Conservation (phyloP, 1,140 invertebrate genomes). For the Tetragnatha versicolor region DNA sequence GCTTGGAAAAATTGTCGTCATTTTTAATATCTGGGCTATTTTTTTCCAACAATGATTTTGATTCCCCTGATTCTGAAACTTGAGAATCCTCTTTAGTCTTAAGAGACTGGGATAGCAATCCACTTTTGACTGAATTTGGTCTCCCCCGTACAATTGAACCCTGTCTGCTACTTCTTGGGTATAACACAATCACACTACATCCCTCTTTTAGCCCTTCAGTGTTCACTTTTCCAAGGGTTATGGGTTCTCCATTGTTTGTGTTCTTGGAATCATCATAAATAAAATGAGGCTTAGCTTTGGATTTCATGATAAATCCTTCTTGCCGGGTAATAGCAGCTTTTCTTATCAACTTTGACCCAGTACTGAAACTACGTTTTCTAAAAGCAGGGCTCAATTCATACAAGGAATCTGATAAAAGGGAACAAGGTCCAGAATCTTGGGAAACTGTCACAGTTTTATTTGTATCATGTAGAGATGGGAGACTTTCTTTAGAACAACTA, state of each 20-base stretch:
- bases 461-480: neutral
- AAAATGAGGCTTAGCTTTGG: neutral
- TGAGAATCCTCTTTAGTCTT: neutral
- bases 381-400: neutral
- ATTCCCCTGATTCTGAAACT: neutral
- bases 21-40: neutral
- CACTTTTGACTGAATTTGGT: constrained; percentile 39
- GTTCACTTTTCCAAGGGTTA: neutral
- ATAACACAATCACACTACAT: neutral
- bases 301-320: constrained; percentile 19
- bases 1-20: neutral
- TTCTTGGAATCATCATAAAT: neutral
- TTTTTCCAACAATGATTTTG: neutral
- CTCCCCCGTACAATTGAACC: constrained; percentile 34
- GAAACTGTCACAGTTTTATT: neutral
- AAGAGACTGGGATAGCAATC: neutral
- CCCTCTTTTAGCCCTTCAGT: neutral
- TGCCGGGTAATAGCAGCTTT: neutral
- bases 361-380: neutral
- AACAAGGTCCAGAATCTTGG: neutral
- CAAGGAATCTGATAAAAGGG: neutral
- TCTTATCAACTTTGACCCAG: neutral
- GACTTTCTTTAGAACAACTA: neutral
- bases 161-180: constrained; percentile 5
- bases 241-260: neutral